These are phyloP conservation scores for Genyomyrus donnyi DNA, from an alignment of 2,113 vertebrate genomes.

Conservation along the genomic window DNA sequence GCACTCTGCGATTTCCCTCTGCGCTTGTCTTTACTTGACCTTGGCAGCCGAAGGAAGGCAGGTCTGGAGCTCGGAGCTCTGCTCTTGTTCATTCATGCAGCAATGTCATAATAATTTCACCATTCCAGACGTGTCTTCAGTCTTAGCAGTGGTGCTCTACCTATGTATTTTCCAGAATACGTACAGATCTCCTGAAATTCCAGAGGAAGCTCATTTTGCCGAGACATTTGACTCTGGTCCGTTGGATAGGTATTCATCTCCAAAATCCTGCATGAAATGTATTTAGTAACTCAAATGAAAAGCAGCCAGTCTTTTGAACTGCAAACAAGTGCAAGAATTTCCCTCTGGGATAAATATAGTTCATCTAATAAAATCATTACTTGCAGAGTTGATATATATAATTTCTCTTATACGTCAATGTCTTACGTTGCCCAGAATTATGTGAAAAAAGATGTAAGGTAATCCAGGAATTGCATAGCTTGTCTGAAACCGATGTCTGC, in stretches of 20 bases:
- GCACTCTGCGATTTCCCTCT: background rate
- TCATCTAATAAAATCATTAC: background rate
- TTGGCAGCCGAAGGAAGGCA: background rate
- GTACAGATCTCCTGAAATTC: conserved; percentile 10
- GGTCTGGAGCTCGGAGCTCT: background rate
- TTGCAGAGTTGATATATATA: background rate
- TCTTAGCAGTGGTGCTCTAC: background rate
- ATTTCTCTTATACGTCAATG: background rate
- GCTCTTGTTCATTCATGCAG: background rate
- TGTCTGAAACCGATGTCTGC: background rate
- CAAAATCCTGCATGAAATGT: background rate
- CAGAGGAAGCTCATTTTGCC: conserved; percentile 24
- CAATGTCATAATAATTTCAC: background rate
- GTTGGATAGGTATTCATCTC: conserved; percentile 24
- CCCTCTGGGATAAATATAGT: background rate
- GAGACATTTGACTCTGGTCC: conserved; percentile 29
- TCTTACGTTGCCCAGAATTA: background rate
- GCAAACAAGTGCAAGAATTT: background rate
- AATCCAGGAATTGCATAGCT: background rate
- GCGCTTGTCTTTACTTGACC: background rate
- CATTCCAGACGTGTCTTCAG: background rate
- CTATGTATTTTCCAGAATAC: conserved; percentile 11
- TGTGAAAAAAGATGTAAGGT: background rate
- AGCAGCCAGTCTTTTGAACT: background rate
- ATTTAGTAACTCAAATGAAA: background rate